A percentile compares a stretch with the other conserved stretches of the same genome.
Evolutionary conservation across 1,140 invertebrate genomes (phyloP).

Genomic region (Eufriesea mexicana): DNA sequence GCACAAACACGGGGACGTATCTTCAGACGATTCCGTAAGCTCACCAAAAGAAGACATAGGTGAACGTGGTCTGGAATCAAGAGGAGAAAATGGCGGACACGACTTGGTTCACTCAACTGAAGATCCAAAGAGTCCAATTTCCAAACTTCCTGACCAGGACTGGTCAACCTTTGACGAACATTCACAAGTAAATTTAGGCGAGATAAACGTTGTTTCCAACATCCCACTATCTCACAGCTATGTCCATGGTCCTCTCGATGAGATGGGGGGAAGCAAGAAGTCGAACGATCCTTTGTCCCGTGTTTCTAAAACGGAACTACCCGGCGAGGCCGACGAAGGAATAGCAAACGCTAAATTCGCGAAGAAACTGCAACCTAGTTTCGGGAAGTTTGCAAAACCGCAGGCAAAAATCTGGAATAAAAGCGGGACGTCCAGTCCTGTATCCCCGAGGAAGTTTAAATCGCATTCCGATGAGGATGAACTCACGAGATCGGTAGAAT

Average conservation of each 20-base stretch:
- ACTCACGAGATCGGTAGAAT: no score
- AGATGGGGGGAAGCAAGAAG: not conserved
- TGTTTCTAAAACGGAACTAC: not conserved
- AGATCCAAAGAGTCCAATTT: not conserved
- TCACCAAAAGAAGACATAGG: no score
- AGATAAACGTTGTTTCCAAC: not conserved
- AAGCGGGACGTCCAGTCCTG: not conserved
- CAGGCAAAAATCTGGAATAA: not conserved
- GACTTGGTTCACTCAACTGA: not conserved
- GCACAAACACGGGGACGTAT: no score
- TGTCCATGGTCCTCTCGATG: not conserved
- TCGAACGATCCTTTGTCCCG: not conserved
- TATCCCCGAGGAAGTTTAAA: not conserved
- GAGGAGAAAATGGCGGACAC: not conserved
- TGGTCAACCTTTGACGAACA: not conserved
- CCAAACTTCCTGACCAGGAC: not conserved
- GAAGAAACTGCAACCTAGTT: conserved; percentile 14
- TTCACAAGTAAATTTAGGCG: not conserved
- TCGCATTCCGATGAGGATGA: not conserved
- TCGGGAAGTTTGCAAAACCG: conserved; percentile 15
- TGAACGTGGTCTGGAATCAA: not conserved
- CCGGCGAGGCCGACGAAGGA: no score
- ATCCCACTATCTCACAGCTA: no score
- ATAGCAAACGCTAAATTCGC: conserved; percentile 4
- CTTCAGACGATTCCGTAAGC: no score